Conservation (phyloP, 2,797 vertebrate species). For the Molossus molossus region DNA sequence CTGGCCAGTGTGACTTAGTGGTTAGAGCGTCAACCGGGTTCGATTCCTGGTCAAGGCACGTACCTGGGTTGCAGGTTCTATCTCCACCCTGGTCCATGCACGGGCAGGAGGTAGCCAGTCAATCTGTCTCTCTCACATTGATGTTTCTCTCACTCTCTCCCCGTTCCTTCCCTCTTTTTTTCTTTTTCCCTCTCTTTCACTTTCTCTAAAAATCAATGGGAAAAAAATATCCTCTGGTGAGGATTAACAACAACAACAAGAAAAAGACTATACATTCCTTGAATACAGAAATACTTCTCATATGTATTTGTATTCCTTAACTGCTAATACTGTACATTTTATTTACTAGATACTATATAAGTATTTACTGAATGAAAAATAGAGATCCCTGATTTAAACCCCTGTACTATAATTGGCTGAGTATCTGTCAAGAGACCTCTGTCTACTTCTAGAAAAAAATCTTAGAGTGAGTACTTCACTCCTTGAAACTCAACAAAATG, state of each 20-base stretch:
- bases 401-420: not conserved
- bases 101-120: too few species aligned
- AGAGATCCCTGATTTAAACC: slow-evolving; percentile 10
- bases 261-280: slow-evolving; percentile 24
- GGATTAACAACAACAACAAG: too few species aligned
- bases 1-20: not conserved
- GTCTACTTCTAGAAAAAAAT: slow-evolving; percentile 46
- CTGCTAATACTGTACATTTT: not conserved
- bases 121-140: too few species aligned
- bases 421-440: not conserved
- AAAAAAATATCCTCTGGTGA: too few species aligned
- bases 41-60: too few species aligned
- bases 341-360: not conserved
- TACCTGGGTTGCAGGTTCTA: too few species aligned
- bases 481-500: slow-evolving; percentile 22
- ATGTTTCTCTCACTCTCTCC: too few species aligned
- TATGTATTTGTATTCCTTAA: slow-evolving; percentile 11
- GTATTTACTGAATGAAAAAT: slow-evolving; percentile 57
- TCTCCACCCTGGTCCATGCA: too few species aligned
- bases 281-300: not conserved
- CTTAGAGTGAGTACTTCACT: not conserved
- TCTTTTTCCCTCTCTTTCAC: too few species aligned
- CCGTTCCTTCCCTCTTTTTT: too few species aligned
- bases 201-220: too few species aligned
- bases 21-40: too few species aligned